phyloP scores from a whole-genome alignment of 2,113 vertebrate genomes.

The Meles meles region DNA sequence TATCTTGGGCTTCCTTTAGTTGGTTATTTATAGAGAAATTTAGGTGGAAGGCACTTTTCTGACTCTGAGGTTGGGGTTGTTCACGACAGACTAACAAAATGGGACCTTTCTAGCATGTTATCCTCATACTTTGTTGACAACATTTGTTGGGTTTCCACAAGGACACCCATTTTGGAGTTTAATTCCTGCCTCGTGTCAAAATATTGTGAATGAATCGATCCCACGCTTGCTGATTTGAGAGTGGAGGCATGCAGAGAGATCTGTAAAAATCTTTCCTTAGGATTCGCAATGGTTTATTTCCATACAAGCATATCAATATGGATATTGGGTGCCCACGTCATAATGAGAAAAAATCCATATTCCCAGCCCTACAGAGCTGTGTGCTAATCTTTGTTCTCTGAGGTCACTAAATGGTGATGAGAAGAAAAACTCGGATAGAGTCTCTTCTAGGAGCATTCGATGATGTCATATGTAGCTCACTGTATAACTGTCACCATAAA shows the following conservation, averaged over 20 bases:
- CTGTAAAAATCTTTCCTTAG: not conserved
- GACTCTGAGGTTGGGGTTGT: not conserved
- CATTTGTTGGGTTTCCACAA: not conserved
- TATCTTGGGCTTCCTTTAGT: not conserved
- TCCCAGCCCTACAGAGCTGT: not conserved
- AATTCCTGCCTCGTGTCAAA: conserved; percentile 23
- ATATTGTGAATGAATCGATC: not conserved
- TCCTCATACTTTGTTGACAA: not conserved
- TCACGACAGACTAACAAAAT: not conserved
- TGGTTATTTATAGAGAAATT: not conserved
- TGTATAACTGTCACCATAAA: not conserved
- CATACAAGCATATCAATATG: not conserved
- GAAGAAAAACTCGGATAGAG: not conserved
- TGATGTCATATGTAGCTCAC: not conserved
- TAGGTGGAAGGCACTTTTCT: not conserved
- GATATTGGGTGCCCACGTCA: not conserved
- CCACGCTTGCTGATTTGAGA: conserved; percentile 14
- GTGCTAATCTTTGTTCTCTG: not conserved
- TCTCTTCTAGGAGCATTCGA: not conserved
- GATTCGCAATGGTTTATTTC: not conserved
- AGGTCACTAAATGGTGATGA: not conserved
- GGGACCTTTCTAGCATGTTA: not conserved
- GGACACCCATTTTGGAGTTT: not conserved
- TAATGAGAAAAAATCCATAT: not conserved
- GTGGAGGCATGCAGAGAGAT: not conserved